phyloP scores from a whole-genome alignment of 2,888 invertebrate genomes.

The Epistrophe eligans region DNA sequence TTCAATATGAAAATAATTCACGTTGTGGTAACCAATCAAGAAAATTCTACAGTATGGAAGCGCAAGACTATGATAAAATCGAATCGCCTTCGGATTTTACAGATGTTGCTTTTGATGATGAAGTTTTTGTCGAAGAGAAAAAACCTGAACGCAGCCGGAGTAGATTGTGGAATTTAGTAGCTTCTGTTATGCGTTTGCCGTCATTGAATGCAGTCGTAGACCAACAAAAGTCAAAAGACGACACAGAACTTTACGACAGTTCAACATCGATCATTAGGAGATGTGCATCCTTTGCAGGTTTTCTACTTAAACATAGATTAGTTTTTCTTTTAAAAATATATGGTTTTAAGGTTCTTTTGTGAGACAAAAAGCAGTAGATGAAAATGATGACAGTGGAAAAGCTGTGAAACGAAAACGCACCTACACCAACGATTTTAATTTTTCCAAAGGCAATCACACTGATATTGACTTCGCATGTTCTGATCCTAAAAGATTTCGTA shows the following conservation, averaged over 20 bases:
- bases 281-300: conserved; percentile 82
- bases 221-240: conserved; percentile 29
- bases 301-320: neutral
- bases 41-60: conserved; percentile 54
- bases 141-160: conserved; percentile 30
- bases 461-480: conserved; percentile 72
- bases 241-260: conserved; percentile 46
- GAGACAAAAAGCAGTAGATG: conserved; percentile 77
- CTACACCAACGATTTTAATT: conserved; percentile 78
- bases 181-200: conserved; percentile 81
- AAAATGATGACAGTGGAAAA: conserved; percentile 76
- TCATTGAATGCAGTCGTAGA: conserved; percentile 55
- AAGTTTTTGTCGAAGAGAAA: conserved; percentile 77
- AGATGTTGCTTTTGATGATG: conserved; percentile 70
- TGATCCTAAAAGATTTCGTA: conserved; percentile 81
- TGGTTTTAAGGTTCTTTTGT: conserved; percentile 80
- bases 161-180: conserved; percentile 78
- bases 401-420: conserved; percentile 81
- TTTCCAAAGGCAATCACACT: conserved; percentile 39
- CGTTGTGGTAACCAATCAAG: conserved; percentile 2
- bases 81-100: conserved; percentile 49
- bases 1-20: neutral
- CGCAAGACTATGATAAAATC: conserved; percentile 33
- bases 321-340: conserved; percentile 9
- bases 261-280: conserved; percentile 79